Percentiles rank a stretch among this genome's conserved stretches.
Conservation (phyloP, 2,888 invertebrate species). For the Cantharis rufa region DNA sequence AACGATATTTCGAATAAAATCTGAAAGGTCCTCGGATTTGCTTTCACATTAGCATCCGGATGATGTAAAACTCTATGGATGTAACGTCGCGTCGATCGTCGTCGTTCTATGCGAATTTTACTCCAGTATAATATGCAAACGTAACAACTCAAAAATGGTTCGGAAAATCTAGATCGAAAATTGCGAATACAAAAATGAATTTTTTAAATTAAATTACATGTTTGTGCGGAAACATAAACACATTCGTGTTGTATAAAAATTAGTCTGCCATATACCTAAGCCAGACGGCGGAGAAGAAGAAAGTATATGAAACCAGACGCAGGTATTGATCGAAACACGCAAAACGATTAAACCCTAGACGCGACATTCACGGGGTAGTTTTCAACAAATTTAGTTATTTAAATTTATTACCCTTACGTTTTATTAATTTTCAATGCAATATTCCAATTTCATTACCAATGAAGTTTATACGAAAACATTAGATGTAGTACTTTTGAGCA, state of each 20-base stretch:
- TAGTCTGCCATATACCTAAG: constrained; percentile 2
- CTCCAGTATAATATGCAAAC: too few species aligned
- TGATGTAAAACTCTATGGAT: too few species aligned
- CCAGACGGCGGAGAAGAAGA: constrained; percentile 19
- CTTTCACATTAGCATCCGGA: too few species aligned
- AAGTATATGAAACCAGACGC: constrained; percentile 27
- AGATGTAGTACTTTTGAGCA: too few species aligned
- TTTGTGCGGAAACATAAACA: not conserved
- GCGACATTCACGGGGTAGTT: constrained; percentile 6
- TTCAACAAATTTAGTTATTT: not conserved
- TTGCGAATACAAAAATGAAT: not conserved
- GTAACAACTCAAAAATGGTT: too few species aligned
- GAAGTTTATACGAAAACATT: too few species aligned
- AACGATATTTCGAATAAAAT: too few species aligned
- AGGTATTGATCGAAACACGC: constrained; percentile 35
- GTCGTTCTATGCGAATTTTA: too few species aligned
- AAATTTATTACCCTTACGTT: not conserved
- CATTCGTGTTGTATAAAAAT: not conserved
- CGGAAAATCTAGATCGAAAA: too few species aligned
- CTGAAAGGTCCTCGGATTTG: too few species aligned
- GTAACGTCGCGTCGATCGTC: too few species aligned
- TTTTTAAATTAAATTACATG: not conserved
- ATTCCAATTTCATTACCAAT: not conserved
- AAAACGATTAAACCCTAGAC: constrained; percentile 20
- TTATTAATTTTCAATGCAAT: not conserved